Conservation (phyloP, 2,797 vertebrate genomes). For the Pipistrellus pipistrellus region DNA sequence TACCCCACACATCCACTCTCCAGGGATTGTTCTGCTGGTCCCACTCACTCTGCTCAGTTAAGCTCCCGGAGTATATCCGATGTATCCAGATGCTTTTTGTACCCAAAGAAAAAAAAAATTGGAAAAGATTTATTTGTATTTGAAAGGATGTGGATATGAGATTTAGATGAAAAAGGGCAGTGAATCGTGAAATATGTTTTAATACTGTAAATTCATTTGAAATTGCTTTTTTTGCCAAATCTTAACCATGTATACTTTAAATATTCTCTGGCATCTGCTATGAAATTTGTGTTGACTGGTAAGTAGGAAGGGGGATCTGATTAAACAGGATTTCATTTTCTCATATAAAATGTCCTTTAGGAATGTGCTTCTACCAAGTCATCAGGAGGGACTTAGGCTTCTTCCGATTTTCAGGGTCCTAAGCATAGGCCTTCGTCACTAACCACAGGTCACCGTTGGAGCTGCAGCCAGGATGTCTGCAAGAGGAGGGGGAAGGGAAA, state of each 20-base stretch:
- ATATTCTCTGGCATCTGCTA: not conserved
- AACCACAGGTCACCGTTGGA: not conserved
- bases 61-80: not conserved
- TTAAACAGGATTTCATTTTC: not conserved
- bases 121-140: slow-evolving; percentile 48
- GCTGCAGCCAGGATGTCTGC: not conserved
- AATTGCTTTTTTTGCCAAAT: not conserved
- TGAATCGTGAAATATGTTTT: slow-evolving; percentile 14
- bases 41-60: not conserved
- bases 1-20: not conserved
- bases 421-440: not conserved
- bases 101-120: slow-evolving; percentile 1
- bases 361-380: not conserved
- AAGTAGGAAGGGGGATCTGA: not conserved
- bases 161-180: slow-evolving; percentile 17
- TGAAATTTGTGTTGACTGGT: not conserved
- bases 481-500: not conserved
- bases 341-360: not conserved
- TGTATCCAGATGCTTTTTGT: slow-evolving; percentile 34
- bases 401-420: not conserved
- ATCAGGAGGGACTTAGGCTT: not conserved
- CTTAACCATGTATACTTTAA: not conserved
- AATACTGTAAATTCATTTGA: not conserved
- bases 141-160: slow-evolving; percentile 1
- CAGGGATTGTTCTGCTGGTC: not conserved